These are phyloP conservation scores for Hyla sarda DNA, from an alignment of 2,113 vertebrate species.

Conservation along the genomic window DNA sequence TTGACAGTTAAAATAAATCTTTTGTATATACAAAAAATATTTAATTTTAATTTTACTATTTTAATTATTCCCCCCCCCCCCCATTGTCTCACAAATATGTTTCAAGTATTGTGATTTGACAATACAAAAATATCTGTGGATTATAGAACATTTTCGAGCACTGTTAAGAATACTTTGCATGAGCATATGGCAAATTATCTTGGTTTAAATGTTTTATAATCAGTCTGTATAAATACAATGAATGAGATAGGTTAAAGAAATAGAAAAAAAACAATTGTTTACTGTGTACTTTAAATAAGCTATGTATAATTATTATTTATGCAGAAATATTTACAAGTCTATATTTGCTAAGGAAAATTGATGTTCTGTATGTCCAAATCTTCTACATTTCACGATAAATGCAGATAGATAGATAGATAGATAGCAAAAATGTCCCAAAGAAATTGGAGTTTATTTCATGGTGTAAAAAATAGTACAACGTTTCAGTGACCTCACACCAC, in stretches of 20 bases:
- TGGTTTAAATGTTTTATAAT: not conserved
- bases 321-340: not conserved
- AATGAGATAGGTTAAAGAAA: not conserved
- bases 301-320: not conserved
- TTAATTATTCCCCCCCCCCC: no score
- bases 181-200: not conserved
- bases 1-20: not conserved
- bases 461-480: no score
- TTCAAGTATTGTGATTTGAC: not conserved
- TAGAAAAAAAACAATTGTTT: not conserved
- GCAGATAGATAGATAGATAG: not conserved
- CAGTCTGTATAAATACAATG: not conserved
- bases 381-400: not conserved
- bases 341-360: not conserved
- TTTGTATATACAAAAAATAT: no score
- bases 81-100: not conserved
- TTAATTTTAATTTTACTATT: not conserved
- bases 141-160: not conserved
- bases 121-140: not conserved
- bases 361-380: not conserved
- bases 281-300: not conserved
- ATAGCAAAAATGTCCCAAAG: no score
- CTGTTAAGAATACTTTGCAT: not conserved
- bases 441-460: no score
- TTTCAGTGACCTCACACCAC: no score